Conservation (phyloP, 2,797 vertebrate genomes). For the Avahi laniger region DNA sequence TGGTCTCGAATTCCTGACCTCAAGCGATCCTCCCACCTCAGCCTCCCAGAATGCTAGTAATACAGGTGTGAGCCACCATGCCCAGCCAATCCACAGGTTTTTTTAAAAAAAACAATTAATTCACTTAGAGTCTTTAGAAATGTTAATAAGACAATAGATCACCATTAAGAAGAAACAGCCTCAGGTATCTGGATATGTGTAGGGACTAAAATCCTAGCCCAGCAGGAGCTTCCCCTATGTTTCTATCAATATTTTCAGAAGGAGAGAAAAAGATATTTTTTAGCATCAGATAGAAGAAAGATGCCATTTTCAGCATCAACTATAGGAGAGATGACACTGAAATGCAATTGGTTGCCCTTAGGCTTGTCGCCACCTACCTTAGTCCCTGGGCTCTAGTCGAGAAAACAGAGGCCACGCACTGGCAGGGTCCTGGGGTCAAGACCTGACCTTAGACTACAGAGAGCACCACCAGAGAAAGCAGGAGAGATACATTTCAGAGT, state of each 20-base stretch:
- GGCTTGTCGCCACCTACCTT: not conserved
- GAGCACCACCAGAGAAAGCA: not conserved
- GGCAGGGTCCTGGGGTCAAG: not conserved
- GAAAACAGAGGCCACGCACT: not conserved
- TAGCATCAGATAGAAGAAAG: not conserved
- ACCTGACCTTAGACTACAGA: not conserved
- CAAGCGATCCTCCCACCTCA: too few relatives aligned
- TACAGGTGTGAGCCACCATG: too few relatives aligned
- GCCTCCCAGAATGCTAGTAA: too few relatives aligned
- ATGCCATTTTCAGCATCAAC: not conserved
- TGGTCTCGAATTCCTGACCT: too few relatives aligned
- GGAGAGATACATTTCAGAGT: not conserved
- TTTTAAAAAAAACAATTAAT: not conserved
- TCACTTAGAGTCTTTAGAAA: slow-evolving; percentile 11
- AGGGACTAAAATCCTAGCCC: not conserved
- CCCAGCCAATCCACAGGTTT: not conserved
- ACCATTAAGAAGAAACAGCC: not conserved
- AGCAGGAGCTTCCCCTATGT: rapidly evolving
- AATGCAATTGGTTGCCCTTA: not conserved
- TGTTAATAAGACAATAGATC: not conserved
- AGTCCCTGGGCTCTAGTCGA: not conserved
- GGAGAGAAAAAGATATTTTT: not conserved
- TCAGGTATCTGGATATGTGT: not conserved
- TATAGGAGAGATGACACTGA: not conserved
- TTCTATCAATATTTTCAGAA: not conserved